phyloP scores from a whole-genome alignment of 2,797 vertebrate species.

The Spatula versicolor region DNA sequence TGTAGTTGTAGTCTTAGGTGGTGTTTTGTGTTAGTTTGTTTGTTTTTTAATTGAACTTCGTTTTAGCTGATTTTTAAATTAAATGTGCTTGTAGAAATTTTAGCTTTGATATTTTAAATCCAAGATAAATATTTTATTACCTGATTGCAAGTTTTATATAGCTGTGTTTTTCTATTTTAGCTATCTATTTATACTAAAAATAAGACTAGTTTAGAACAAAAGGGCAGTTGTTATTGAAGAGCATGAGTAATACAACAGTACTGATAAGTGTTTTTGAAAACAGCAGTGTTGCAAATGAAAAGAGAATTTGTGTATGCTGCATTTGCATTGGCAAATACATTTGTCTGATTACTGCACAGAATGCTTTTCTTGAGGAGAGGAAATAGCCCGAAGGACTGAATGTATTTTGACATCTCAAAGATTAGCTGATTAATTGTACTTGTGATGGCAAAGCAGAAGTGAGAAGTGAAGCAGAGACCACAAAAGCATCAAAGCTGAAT shows the following conservation, averaged over 20 bases:
- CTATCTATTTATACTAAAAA: background rate
- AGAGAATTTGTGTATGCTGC: constrained; percentile 26
- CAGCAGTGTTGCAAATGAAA: constrained; percentile 21
- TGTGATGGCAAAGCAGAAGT: constrained; percentile 57
- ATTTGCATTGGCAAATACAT: constrained; percentile 45
- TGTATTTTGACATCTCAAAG: constrained; percentile 65
- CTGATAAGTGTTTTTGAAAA: constrained; percentile 8
- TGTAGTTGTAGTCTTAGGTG: background rate
- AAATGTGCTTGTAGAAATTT: background rate
- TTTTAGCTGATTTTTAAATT: background rate
- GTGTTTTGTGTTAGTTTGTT: background rate
- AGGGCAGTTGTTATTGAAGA: background rate
- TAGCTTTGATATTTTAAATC: background rate
- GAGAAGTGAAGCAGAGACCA: constrained; percentile 58
- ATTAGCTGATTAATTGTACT: constrained; percentile 77
- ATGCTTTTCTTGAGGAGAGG: constrained; percentile 44
- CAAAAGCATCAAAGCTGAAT: constrained; percentile 41
- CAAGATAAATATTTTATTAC: background rate
- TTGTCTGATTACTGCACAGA: constrained; percentile 35
- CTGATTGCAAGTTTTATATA: background rate
- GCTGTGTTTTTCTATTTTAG: background rate
- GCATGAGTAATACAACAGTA: background rate
- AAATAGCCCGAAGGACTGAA: constrained; percentile 59
- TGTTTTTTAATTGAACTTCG: background rate
- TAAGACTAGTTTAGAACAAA: constrained; percentile 18